Evolutionary conservation across 2,888 invertebrate species (phyloP).

Genomic region (Halocaridina rubra): DNA sequence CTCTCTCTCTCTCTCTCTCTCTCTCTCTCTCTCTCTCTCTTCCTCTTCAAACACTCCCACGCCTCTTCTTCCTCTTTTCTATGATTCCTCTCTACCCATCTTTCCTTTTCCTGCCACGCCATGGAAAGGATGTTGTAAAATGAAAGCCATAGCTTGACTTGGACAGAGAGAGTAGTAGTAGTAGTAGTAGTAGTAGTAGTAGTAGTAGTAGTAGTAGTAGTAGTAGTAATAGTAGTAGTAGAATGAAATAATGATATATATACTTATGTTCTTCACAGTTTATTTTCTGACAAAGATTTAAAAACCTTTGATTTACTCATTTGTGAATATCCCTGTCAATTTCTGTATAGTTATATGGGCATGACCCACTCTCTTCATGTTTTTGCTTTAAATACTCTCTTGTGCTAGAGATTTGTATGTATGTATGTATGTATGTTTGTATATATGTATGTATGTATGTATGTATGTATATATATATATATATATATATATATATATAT

Average conservation of each 20-base stretch:
- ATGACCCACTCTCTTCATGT: too few relatives aligned
- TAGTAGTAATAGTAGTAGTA: too few relatives aligned
- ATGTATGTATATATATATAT: constrained; percentile 11
- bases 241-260: too few relatives aligned
- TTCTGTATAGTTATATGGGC: too few relatives aligned
- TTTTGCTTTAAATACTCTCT: too few relatives aligned
- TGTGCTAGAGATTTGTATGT: too few relatives aligned
- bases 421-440: not conserved
- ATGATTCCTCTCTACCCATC: not conserved
- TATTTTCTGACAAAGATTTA: not conserved
- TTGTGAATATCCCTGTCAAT: too few relatives aligned
- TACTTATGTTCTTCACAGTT: not conserved
- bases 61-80: not conserved
- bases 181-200: too few relatives aligned
- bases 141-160: too few relatives aligned
- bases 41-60: not conserved
- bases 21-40: not conserved
- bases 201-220: too few relatives aligned
- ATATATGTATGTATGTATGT: constrained; percentile 4
- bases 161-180: too few relatives aligned
- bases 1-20: not conserved
- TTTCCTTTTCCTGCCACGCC: not conserved
- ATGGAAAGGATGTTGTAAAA: too few relatives aligned
- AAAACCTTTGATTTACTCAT: not conserved
- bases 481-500: not conserved